Evolutionary conservation across 2,113 vertebrate genomes (phyloP), one percentile per base, ranked within the genome.

Genomic region (Octodon degus): DNA sequence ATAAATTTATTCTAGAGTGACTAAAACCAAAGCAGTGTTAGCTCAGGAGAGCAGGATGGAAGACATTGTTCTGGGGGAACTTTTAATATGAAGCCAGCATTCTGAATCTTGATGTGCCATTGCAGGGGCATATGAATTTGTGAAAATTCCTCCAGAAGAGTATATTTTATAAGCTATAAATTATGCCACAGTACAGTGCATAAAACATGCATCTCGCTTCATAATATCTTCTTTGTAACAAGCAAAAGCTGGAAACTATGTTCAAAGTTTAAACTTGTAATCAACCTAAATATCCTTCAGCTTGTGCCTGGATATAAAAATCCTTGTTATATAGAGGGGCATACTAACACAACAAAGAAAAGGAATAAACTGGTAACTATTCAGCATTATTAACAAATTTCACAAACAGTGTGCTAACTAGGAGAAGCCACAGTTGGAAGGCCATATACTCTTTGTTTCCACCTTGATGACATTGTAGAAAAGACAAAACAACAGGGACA

Each of bases 121-220:
- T 95, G 68, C 13, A 53, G 76, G 32, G 58, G 27, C 65, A 53
- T 27, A 53, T 5, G 27, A 96, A 67, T 34, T 91, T 93, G 19
- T 79, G 40, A 81, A 90, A 67, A 67, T 67, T 67, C 65, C 20
- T 74, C 81, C 40, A 67, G 76, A 58, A 55, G 22, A 67, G 47
- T 50, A 76, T 13, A 76, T 86, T 81, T 95, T 90, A 83, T 74
- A 27, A 25, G 65, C 65, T 60, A 83, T 77, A 83, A 89, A 30
- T 43, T 70, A 74, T 84, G 34, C 16, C 32, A 70, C 76, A 58
- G n/a, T 58, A 60, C 82, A 81, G 25, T 76, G 58, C 7, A 86
- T 95, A 93, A 93, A 77, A 68, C 55, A 47, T 10, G 40, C 10
- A 65, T 43, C 34, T 62, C 43, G 87, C 43, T 43, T 43, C 43